Base-by-base conservation (phyloP, 1,140 invertebrate species). In the Drosophila hydei region DNA sequence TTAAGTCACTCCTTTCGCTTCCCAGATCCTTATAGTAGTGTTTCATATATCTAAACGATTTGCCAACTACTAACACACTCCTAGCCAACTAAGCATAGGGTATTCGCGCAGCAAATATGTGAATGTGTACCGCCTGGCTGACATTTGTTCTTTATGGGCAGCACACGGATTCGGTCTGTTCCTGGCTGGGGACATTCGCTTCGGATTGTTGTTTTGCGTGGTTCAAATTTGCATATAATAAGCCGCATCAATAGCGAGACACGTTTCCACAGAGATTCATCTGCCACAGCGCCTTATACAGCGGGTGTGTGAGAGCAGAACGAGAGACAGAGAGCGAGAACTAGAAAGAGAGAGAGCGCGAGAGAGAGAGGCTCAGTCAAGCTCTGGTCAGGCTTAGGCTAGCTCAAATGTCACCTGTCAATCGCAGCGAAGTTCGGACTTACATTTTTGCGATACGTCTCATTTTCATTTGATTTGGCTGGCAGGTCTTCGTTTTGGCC, bases 201-300 rank as follows among this genome's bases (percentile, higher is more conserved):
- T 63, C 43, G 47, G 81, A 70, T 79, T 77, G 72, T 70, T 77
- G 43, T 43, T 50, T 23, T 55, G 68, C 68, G 61, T 65, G 79
- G 65, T 60, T 71, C 72, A 87, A 90, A 90, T 90, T 90, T 90
- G 88, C 88, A 90, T 90, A 90, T 90, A 90, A 90, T 90, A 88
- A 90, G 79, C 81, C 88, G 79, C 83, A 90, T 90, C 88, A 84
- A 90, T 90, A 77, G 79, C 62, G 60, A 72, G 83, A 90, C 88
- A 90, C 88, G 83, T 87, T 74, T 67, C 54, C 38, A 42, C 78
- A 42, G 74, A 75, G 81, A 87, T 87, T 87, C 77, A 19, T 23
- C 58, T 36, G 63, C 38, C 70, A 25, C 62, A 19, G 40, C 48
- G 69, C 80, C 83, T 56, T 75, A 54, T 72, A 72, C 33, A 70